Evolutionary conservation across 2,797 vertebrate genomes (phyloP), one percentile per base, ranked within the genome.

Genomic region (Petrocephalus sullivani): DNA sequence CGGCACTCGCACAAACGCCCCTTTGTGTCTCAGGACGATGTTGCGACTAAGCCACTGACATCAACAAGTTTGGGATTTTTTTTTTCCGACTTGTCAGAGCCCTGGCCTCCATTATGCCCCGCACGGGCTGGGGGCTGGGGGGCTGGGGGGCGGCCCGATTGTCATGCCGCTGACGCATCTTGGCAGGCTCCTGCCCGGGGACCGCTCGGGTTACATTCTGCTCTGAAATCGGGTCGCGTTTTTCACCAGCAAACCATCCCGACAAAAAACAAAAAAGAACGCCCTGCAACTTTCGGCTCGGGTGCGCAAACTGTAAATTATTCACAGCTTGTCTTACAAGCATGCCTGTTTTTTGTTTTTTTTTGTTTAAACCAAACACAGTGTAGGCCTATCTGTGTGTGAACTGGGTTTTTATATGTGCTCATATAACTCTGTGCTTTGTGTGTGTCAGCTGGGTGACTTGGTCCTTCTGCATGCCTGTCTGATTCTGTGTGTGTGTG

Each of bases 401-500:
- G 56, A 21, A 19, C 3, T 87, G 85, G 8, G 0, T 64, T 4
- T 64, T 37, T 23, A 16, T 64, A 41, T 67, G 41, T 4, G 41
- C 60, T 57, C 56, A 9, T 37, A 2, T 86, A 33, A 84, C 10
- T 84, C 46, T 83, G 49, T 9, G 41, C n/a, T 57, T 21, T 14
- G 37, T 37, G 33, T 46, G 85, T 60, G 37, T 60, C 49, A 6
- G 28, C 83, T 54, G 21, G n/a, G n/a, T 86, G 54, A 33, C 16
- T 37, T 60, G 54, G 58, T 28, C 10, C 67, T 57, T 87, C 71
- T 81, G 75, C 82, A 75, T 41, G 71, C 81, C 37, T 60, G 87
- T 88, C 12, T 10, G 37, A 49, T 41, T 88, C 51, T 83, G 87
- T 83, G 21, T 46, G 71, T 49, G 8, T 88, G 9, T 2, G 57